Evolutionary conservation across 2,797 vertebrate species (phyloP), one percentile per base, ranked within the genome.

Genomic region (Darevskia nairensis): DNA sequence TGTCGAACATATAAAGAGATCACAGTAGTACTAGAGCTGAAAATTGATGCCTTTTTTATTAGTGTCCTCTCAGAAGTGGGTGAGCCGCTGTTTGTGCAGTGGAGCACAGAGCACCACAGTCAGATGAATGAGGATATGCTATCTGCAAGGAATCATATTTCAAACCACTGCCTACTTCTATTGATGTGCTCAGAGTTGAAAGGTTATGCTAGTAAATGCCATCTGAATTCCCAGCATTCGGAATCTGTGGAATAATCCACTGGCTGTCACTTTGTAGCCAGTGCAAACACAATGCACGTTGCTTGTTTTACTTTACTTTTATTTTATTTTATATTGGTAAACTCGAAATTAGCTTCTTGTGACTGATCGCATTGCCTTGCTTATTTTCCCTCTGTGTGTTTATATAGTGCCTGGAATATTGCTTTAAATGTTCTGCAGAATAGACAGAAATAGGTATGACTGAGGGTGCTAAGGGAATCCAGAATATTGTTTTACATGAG

Each of bases 21-120:
- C 97, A 97, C 96, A 97, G 97, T 97, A 96, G 96, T 96, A 97
- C 96, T 97, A 97, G 96, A 97, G 96, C 96, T 97, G 97, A 96
- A 97, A 97, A 97, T 97, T 97, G 95, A 97, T 97, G 96, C 96
- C 95, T 97, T 97, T 97, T 98, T 98, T 98, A 98, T 98, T 97
- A 97, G 97, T 97, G 97, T 97, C 97, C 97, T 97, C 97, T 97
- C 97, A 97, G 96, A 97, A 97, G 97, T 97, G 97, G 96, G 96
- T 96, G 97, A 97, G 96, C 94, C 44, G 95, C 96, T 97, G 97
- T 97, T 96, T 97, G 97, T 97, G 97, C 97, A 96, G 64, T 95
- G 96, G 96, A 97, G 97, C 97, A 97, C 97, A 96, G 96, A 97
- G 95, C 96, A 91, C 94, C 96, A 94, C 95, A 96, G 96, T 95